Evolutionary conservation across 2,113 vertebrate species (phyloP), one percentile per base, ranked within the genome.

Genomic region (Scolopax mira): DNA sequence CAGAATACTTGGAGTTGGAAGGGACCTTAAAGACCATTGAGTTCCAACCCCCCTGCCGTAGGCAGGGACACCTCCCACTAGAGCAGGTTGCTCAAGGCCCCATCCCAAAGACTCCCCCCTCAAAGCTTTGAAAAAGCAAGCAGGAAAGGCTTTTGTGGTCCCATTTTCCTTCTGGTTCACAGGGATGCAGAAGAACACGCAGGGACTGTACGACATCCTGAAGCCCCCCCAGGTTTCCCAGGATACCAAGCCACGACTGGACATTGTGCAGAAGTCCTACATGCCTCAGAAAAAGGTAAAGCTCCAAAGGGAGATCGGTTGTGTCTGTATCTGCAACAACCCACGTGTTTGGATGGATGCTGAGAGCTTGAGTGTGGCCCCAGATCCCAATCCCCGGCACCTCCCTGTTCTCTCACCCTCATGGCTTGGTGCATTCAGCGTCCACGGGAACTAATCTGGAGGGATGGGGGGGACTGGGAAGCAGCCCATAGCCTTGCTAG

Each of bases 121-220:
- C 46, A 46, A 46, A 46, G 19, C 46, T 48, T 48, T 48, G 46
- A 48, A 48, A 21, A 23, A 23, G 46, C 46, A 48, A 64, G 44
- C 69, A 75, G 37, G 16, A 65, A 70, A 54, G 16, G 15, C 11
- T 41, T 58, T 13, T 7, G 2, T 35, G 49, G 31, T 37, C 18
- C 17, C 2, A 1, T 37, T 70, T 33, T 72, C 64, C 70, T 33
- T 79, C 58, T 24, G 28, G 19, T 33, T 89, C 64, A 16, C 93
- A 99, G 99, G 98, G 93, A 99, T 99, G 80, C 98, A 98, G 92
- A 98, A 98, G 75, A 98, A 98, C 0, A 91, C 98, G 12, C 97
- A 93, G 90, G 98, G 97, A 13, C 96, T 99, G 91, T 96, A 98
- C 73, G 79, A 96, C 72, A 91, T 97, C 44, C 98, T 99, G 60